Conservation (phyloP, 1,140 invertebrate species). For the Heliothis subflexa region DNA sequence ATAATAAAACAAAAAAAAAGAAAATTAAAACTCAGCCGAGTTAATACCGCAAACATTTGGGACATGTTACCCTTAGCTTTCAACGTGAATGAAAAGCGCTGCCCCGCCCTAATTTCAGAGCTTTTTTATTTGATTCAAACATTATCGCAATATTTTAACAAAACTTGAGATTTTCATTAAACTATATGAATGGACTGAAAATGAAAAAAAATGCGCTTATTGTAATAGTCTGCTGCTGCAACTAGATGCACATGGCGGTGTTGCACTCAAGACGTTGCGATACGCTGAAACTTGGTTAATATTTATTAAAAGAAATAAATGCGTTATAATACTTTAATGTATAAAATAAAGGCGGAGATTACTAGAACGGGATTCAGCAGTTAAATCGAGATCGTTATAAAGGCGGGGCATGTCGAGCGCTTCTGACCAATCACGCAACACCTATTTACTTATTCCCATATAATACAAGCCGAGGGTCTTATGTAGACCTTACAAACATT, state of each 20-base stretch:
- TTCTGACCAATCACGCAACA: slow-evolving; percentile 58
- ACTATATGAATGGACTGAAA: no score
- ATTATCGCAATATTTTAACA: no score
- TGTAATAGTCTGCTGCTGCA: no score
- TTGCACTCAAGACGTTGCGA: background rate
- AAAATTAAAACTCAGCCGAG: no score
- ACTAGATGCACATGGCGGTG: background rate
- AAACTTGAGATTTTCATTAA: no score
- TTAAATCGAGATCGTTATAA: slow-evolving; percentile 50
- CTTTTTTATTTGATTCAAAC: no score
- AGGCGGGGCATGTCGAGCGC: slow-evolving; percentile 50
- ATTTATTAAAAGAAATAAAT: background rate
- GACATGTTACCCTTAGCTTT: no score
- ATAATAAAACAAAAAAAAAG: no score
- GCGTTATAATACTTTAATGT: background rate
- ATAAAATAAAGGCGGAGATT: slow-evolving; percentile 40
- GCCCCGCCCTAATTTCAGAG: no score
- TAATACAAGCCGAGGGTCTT: slow-evolving; percentile 48
- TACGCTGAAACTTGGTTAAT: background rate
- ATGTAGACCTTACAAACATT: slow-evolving; percentile 45
- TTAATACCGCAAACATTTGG: no score
- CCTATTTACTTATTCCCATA: slow-evolving; percentile 56
- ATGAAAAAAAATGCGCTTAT: no score
- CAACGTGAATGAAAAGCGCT: no score
- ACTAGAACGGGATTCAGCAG: slow-evolving; percentile 32